Evolutionary conservation across 92 coral and sea anemone genomes (phyloP).

Genomic region (Desmophyllum pertusum): DNA sequence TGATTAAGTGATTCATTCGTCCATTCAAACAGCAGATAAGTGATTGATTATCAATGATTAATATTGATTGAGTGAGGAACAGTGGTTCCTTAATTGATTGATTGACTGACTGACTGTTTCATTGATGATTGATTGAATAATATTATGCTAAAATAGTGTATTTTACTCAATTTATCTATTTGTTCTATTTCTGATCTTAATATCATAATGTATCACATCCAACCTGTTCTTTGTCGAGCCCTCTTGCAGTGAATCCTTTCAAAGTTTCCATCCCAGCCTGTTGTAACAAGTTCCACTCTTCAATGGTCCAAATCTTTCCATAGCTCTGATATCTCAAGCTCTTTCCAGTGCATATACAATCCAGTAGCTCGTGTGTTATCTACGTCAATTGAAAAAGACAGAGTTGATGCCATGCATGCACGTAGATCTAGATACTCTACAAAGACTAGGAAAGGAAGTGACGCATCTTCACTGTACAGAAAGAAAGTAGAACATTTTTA

Average conservation of each 20-base stretch:
- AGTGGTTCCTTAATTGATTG: neutral
- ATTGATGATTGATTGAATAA: neutral
- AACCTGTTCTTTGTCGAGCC: slow-evolving; percentile 74
- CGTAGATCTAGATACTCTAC: neutral
- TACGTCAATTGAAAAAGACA: slow-evolving; percentile 23
- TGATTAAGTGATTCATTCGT: neutral
- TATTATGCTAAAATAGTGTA: too few species aligned
- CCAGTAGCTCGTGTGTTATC: slow-evolving; percentile 81
- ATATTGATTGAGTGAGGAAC: neutral
- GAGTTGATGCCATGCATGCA: too few species aligned
- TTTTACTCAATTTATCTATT: too few species aligned
- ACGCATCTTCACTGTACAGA: neutral
- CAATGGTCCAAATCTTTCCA: slow-evolving; percentile 83
- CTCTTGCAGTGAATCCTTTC: slow-evolving; percentile 69
- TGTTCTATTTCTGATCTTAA: neutral
- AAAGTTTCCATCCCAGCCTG: slow-evolving; percentile 47
- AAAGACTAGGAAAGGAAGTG: neutral
- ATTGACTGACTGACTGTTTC: neutral
- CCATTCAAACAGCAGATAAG: too few species aligned
- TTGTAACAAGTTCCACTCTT: slow-evolving; percentile 85
- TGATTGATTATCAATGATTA: neutral
- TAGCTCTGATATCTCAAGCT: slow-evolving; percentile 72
- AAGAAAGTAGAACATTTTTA: neutral
- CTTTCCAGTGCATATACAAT: slow-evolving; percentile 77
- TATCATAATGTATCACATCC: neutral